A percentile compares a stretch with the other conserved stretches of the same genome.
These are phyloP conservation scores for Conchocele bisecta DNA, from an alignment of 2,888 invertebrate species.

Conservation along the genomic window DNA sequence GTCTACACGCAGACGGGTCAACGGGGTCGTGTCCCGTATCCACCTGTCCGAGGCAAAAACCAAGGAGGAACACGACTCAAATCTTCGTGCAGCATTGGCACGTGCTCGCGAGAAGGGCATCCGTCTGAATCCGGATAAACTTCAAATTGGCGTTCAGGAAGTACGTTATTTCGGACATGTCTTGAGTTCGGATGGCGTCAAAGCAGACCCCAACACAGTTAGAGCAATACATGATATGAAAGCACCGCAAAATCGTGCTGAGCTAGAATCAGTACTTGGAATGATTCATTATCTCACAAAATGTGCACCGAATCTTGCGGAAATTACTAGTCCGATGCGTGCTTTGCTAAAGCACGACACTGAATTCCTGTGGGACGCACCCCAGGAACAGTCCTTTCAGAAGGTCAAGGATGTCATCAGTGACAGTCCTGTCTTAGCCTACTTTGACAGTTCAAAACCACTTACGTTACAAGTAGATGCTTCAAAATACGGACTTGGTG, in stretches of 20 bases:
- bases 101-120: too few relatives aligned
- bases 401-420: conserved; percentile 15
- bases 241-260: too few relatives aligned
- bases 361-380: conserved; percentile 17
- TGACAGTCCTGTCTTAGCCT: conserved; percentile 6
- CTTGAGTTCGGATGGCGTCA: not conserved
- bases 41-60: too few relatives aligned
- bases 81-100: too few relatives aligned
- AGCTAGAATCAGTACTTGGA: too few relatives aligned
- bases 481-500: conserved; percentile 35
- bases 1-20: too few relatives aligned
- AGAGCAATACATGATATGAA: too few relatives aligned
- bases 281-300: too few relatives aligned
- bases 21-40: too few relatives aligned
- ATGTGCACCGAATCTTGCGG: conserved; percentile 44
- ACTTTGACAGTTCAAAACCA: not conserved
- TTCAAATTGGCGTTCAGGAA: not conserved
- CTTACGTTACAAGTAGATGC: conserved; percentile 21
- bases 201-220: conserved; percentile 3
- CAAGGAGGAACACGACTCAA: too few relatives aligned
- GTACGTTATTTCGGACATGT: conserved; percentile 2
- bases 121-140: conserved; percentile 5
- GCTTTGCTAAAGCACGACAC: conserved; percentile 4
- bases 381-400: conserved; percentile 10
- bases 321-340: conserved; percentile 17